Percentiles rank a stretch among this genome's conserved stretches.
Conservation (phyloP, 1,140 invertebrate genomes). For the Diorhabda sublineata region DNA sequence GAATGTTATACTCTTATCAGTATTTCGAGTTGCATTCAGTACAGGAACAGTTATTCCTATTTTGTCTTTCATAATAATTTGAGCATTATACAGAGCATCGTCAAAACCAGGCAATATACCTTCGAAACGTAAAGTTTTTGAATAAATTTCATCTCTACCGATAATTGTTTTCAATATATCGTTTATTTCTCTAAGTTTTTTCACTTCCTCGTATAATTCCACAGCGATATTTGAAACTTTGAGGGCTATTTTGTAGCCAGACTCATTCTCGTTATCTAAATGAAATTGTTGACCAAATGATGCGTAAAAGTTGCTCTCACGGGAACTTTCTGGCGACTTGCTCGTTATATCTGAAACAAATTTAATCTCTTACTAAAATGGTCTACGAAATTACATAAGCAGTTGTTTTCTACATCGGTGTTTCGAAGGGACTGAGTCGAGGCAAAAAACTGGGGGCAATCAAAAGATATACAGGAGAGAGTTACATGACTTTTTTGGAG, state of each 20-base stretch:
- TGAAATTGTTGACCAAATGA: background rate
- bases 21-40: constrained; percentile 20
- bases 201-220: background rate
- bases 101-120: constrained; percentile 13
- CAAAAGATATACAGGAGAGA: too few relatives aligned
- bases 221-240: constrained; percentile 10
- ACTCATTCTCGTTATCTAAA: background rate
- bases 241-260: constrained; percentile 12
- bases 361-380: constrained; percentile 1
- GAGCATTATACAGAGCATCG: constrained; percentile 9
- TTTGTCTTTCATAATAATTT: constrained; percentile 23
- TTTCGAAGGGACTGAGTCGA: too few relatives aligned
- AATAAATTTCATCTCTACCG: constrained; percentile 9
- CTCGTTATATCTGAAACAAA: constrained; percentile 16
- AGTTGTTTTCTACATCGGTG: too few relatives aligned
- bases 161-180: constrained; percentile 12
- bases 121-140: constrained; percentile 13
- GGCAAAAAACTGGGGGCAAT: too few relatives aligned
- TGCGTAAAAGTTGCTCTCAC: background rate
- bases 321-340: background rate
- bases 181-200: constrained; percentile 15
- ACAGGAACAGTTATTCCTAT: constrained; percentile 20
- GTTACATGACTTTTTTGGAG: too few relatives aligned
- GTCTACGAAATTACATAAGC: background rate
- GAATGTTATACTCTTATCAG: constrained; percentile 28